Base-by-base conservation (phyloP, 2,888 invertebrate genomes). In the Antheraea assamensis region DNA sequence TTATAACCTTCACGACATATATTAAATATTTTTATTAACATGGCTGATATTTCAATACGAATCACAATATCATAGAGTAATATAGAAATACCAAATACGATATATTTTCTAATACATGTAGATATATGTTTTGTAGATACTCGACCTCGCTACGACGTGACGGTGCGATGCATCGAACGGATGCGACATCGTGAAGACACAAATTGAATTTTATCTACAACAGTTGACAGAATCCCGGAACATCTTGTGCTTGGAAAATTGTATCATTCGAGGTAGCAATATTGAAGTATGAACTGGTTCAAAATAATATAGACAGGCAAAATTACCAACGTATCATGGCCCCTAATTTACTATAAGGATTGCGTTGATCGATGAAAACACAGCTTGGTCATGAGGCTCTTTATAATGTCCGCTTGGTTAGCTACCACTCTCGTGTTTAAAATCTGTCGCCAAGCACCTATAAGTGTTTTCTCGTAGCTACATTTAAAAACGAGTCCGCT, bases 201-300 rank as follows among this genome's bases (percentile, higher is more conserved):
- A 68, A 68, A 68, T 68, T 68, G 68, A 68, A 68, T 68, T 68
- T 30, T 35, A 68, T 35, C 68, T 35, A 68, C 35, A n/a, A 35
- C 64, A 35, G 21, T 68, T 35, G 68, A 68, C 68, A 68, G 10
- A 21, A 27, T 24, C 35, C 24, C 35, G 68, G 68, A n/a, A 68
- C 35, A 35, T 68, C 68, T 68, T 68, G 21, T 68, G 30, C 27
- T 15, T n/a, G 68, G 68, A 35, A n/a, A n/a, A 68, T 31, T 66
- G 31, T 30, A 19, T 30, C 21, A 35, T 68, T 68, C 68, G 35
- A 68, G 30, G 61, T 30, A 64, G 30, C 61, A 64, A 64, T 64
- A 64, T 64, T 64, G 61, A 19, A 64, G 61, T 64, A 64, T 64
- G 27, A 30, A 64, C 27, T 15, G 13, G 15, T 30, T 64, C 17